Conservation (phyloP, 2,113 vertebrate species). For the Probosciger aterrimus region DNA sequence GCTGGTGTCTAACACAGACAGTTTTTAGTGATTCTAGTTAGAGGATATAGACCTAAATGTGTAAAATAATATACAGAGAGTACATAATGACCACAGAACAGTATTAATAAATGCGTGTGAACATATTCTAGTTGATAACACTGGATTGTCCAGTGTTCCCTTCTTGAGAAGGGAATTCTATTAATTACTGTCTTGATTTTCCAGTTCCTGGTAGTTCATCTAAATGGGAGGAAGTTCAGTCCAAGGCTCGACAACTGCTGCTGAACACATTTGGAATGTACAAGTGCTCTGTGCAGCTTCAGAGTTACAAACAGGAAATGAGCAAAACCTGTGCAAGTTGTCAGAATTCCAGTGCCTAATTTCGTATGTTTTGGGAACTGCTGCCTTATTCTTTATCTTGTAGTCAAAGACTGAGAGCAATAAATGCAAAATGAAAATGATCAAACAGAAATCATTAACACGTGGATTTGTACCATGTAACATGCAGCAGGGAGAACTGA, state of each 20-base stretch:
- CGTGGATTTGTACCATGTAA: not conserved
- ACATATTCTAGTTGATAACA: not conserved
- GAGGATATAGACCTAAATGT: not conserved
- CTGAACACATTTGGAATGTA: slow-evolving; percentile 87
- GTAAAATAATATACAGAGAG: not conserved
- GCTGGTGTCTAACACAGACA: not conserved
- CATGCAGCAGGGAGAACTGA: slow-evolving; percentile 11
- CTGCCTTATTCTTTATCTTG: slow-evolving; percentile 67
- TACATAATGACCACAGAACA: not conserved
- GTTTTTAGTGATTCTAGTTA: not conserved
- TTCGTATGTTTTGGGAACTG: slow-evolving; percentile 38
- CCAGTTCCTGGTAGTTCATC: slow-evolving; percentile 85
- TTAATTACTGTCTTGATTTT: slow-evolving; percentile 36
- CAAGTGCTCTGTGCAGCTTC: slow-evolving; percentile 91
- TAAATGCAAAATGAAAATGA: slow-evolving; percentile 58
- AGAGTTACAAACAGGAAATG: slow-evolving; percentile 81
- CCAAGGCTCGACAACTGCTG: slow-evolving; percentile 85
- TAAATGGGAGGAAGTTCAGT: slow-evolving; percentile 94
- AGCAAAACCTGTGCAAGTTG: slow-evolving; percentile 81
- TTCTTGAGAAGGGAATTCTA: not conserved
- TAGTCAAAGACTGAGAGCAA: slow-evolving; percentile 74
- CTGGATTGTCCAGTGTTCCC: not conserved
- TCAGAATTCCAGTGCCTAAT: slow-evolving; percentile 80
- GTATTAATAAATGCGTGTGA: not conserved
- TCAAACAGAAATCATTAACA: not conserved